phyloP scores from a whole-genome alignment of 2,113 vertebrate species.

The Acrocephalus arundinaceus region DNA sequence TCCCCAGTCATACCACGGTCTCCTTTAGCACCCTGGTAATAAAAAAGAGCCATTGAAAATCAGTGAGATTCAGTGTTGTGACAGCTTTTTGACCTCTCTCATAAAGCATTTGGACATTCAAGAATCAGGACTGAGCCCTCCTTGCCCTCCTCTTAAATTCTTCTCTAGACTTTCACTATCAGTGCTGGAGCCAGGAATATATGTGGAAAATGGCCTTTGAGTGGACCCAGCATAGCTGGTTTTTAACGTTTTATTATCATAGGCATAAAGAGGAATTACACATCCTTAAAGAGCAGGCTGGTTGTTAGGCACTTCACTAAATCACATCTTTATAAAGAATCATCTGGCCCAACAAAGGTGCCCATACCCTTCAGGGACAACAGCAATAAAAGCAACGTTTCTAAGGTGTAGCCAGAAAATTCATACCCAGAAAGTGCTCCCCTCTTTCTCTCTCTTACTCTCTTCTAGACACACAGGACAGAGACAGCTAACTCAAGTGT shows the following conservation, averaged over 20 bases:
- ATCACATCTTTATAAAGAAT: not conserved
- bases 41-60: not conserved
- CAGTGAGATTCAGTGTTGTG: not conserved
- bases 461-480: not conserved
- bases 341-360: not conserved
- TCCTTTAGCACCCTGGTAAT: slow-evolving; percentile 84
- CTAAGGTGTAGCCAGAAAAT: not conserved
- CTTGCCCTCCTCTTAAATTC: not conserved
- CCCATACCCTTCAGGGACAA: not conserved
- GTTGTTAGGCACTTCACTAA: not conserved
- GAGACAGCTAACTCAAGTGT: not conserved
- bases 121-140: not conserved
- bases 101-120: not conserved
- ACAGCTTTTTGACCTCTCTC: not conserved
- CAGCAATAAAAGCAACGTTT: not conserved
- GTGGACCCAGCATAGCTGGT: not conserved
- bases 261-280: not conserved
- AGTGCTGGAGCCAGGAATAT: not conserved
- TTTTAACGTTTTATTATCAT: not conserved
- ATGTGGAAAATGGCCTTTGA: not conserved
- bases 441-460: not conserved
- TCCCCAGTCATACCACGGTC: slow-evolving; percentile 81
- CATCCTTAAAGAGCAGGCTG: not conserved
- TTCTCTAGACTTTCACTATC: not conserved
- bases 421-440: not conserved